Base-by-base conservation (phyloP, 2,888 invertebrate species). In the Griposia aprilina region DNA sequence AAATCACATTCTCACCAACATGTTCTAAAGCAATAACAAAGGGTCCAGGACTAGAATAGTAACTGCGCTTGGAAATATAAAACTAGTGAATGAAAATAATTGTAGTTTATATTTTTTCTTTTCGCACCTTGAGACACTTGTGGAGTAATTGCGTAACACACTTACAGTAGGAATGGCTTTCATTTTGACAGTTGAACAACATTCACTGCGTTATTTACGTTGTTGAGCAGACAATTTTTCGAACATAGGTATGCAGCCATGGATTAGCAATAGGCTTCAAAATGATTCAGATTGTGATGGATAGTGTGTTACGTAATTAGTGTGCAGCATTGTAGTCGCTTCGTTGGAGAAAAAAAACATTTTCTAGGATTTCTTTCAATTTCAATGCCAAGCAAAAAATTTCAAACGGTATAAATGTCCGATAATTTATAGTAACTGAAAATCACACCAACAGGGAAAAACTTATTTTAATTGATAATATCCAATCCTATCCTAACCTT, bases 1-100 rank as follows among this genome's bases (percentile, higher is more conserved):
- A 93, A 93, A 92, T 92, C 90, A 84, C 69, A 81, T 81, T 81
- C 80, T 66, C 68, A 67, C 74, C 57, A 78, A 74, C 55, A 78
- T 78, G 67, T 68, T 63, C 74, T 68, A 60, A 74, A 80, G 72
- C 67, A 69, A 75, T 80, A 76, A 80, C 26, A 60, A 76, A 85
- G 41, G 60, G 41, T 50, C 55, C 45, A 74, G 57, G 72, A 74
- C 63, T 74, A 82, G 60, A 72, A 76, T 57, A 80, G 57, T 69
- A 57, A 74, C 70, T 63, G 55, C 41, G 65, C 30, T 74, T 26
- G 55, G 60, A 65, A 68, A 48, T 30, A 55, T 67, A 45, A 75
- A 78, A 69, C 20, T 83, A 81, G 41, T 65, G 36, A n/a, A 30
- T 36, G 50, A 45, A 50, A 30, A 55, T 36, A 68, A 36, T 62